Evolutionary conservation across 1,140 invertebrate genomes (phyloP).

Genomic region (Trachymyrmex cornetzi): DNA sequence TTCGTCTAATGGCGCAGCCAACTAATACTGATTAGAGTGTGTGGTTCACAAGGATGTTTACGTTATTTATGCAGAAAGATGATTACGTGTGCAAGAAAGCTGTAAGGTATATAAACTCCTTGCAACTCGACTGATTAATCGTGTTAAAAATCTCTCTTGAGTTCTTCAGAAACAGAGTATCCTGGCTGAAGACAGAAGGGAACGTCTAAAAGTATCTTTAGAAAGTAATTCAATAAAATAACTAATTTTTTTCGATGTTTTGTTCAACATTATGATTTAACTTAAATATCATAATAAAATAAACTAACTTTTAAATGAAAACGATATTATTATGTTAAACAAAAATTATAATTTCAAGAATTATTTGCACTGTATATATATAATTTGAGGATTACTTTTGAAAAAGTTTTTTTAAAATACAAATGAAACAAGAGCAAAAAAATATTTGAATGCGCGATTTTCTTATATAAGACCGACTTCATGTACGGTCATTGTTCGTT

Average conservation of each 20-base stretch:
- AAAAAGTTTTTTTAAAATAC: not conserved
- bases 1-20: constrained; percentile 50
- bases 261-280: not conserved
- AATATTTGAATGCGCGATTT: constrained; percentile 1
- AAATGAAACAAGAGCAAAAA: not conserved
- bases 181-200: not conserved
- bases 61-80: constrained; percentile 51
- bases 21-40: constrained; percentile 51
- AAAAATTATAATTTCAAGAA: not conserved
- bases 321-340: not conserved
- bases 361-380: too few species aligned
- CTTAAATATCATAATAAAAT: not conserved
- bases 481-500: constrained; percentile 1
- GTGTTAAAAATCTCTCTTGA: not conserved
- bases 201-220: not conserved
- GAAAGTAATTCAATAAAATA: constrained; percentile 16
- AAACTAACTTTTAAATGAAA: not conserved
- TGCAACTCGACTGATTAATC: constrained; percentile 10
- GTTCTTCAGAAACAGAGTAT: not conserved
- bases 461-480: not conserved
- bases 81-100: constrained; percentile 15
- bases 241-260: not conserved
- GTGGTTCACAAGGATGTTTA: constrained; percentile 24
- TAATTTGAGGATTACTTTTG: too few species aligned
- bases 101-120: not conserved